Conservation (phyloP, 2,797 vertebrate species). For the Gymnodraco acuticeps region DNA sequence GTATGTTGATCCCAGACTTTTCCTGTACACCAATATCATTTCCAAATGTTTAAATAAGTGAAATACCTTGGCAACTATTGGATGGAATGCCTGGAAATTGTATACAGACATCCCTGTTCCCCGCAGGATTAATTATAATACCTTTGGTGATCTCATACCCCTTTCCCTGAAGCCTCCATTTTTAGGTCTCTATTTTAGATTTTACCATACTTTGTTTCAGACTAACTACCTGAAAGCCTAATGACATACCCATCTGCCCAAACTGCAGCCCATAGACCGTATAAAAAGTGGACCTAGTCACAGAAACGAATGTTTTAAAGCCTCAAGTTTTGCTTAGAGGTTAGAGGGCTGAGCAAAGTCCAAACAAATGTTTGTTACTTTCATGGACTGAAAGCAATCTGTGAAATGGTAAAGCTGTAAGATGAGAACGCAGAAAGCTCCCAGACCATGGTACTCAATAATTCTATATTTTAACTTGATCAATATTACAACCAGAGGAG, state of each 20-base stretch:
- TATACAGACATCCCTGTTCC: not conserved
- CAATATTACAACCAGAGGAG: too few relatives aligned
- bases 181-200: not conserved
- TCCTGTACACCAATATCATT: not conserved
- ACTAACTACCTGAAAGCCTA: constrained; percentile 1
- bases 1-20: not conserved
- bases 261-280: too few relatives aligned
- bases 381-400: too few relatives aligned
- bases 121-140: not conserved
- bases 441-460: too few relatives aligned
- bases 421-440: too few relatives aligned
- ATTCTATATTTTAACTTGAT: too few relatives aligned
- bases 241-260: not conserved
- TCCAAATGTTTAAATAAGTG: not conserved
- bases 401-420: too few relatives aligned
- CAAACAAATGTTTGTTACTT: too few relatives aligned
- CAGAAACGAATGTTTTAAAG: too few relatives aligned
- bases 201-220: not conserved
- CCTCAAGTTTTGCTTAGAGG: too few relatives aligned
- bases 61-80: not conserved
- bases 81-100: not conserved
- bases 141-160: not conserved
- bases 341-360: too few relatives aligned
- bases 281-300: too few relatives aligned
- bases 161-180: not conserved